phyloP scores from a whole-genome alignment of 2,113 vertebrate genomes.

The Pithys albifrons region DNA sequence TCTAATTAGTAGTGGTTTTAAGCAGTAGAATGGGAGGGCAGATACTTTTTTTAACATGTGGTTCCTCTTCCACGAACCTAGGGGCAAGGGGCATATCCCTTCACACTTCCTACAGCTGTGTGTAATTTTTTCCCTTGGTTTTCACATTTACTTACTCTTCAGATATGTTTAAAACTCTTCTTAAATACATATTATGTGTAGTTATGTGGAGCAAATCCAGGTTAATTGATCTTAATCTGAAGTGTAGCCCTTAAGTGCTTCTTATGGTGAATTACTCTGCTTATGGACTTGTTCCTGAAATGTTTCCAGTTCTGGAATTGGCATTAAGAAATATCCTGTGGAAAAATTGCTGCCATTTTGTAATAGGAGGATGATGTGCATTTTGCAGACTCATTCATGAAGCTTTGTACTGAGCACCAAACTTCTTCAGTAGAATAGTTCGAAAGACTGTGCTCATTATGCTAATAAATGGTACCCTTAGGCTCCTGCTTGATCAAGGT shows the following conservation, averaged over 20 bases:
- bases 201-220: neutral
- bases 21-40: neutral
- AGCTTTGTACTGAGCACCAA: neutral
- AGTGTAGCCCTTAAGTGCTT: neutral
- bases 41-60: neutral
- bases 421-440: neutral
- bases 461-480: neutral
- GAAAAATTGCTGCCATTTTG: neutral
- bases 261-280: neutral
- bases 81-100: neutral
- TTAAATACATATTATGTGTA: neutral
- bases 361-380: fast-evolving
- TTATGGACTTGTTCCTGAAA: neutral
- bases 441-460: neutral
- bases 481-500: neutral
- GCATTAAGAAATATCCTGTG: neutral
- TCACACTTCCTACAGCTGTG: neutral
- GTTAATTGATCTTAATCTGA: neutral
- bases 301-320: neutral
- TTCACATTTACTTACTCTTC: neutral
- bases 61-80: neutral
- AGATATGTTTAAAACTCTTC: neutral
- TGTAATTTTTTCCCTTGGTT: neutral
- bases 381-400: neutral
- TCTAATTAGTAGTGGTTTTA: neutral